Conservation (phyloP, 2,113 vertebrate genomes). For the Prietella phreatophila region DNA sequence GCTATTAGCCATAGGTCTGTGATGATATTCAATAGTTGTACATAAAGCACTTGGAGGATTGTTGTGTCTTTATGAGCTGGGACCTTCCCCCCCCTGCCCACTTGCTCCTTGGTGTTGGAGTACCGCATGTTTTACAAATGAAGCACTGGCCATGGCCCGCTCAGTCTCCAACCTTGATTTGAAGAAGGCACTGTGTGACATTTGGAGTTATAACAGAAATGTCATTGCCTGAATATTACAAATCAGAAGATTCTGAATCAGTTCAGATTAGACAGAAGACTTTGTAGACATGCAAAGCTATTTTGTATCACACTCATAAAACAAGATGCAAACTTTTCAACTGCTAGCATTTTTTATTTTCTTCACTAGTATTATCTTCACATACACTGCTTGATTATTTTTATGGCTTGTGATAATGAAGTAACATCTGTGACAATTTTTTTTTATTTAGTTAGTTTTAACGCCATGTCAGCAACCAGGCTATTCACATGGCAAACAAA, state of each 20-base stretch:
- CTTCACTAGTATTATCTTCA: no score
- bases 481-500: no score
- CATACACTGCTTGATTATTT: no score
- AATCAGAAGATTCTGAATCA: not conserved
- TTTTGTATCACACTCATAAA: not conserved
- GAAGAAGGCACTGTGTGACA: not conserved
- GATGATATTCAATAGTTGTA: not conserved
- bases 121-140: conserved; percentile 1
- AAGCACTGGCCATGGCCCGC: not conserved
- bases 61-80: not conserved
- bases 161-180: not conserved
- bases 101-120: not conserved
- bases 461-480: no score
- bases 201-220: not conserved
- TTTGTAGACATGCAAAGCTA: not conserved
- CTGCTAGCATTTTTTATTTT: no score
- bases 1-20: not conserved
- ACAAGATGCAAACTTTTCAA: no score
- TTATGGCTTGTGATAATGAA: no score
- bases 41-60: not conserved
- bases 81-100: not conserved
- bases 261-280: not conserved
- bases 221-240: not conserved
- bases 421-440: no score
- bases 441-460: no score